A percentile compares a stretch with the other conserved stretches of the same genome.
These are phyloP conservation scores for Rhea pennata DNA, from an alignment of 2,113 vertebrate species.

Conservation along the genomic window DNA sequence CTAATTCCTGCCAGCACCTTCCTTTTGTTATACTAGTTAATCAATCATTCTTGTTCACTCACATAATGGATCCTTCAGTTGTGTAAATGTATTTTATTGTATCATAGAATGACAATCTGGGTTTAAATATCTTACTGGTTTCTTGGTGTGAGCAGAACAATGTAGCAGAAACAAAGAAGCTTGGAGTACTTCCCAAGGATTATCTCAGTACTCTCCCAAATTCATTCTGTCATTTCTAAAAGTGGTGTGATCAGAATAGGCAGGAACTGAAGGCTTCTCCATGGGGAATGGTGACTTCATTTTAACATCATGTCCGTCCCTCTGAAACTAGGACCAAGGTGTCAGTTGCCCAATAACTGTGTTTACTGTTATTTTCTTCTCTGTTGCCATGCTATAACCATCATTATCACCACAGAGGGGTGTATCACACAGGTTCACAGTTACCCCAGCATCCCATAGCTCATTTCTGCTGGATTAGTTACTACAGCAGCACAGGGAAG, in stretches of 20 bases:
- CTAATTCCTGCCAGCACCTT: background rate
- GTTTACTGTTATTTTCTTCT: background rate
- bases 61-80: background rate
- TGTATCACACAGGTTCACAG: background rate
- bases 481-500: background rate
- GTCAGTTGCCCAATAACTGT: background rate
- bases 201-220: background rate
- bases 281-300: background rate
- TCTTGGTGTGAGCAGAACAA: background rate
- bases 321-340: background rate
- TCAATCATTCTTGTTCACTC: background rate
- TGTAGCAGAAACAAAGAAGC: background rate
- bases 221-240: background rate
- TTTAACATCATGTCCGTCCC: background rate
- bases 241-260: background rate
- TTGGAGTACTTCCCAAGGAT: background rate
- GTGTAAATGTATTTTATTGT: background rate
- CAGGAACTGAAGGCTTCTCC: background rate
- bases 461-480: background rate
- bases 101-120: background rate
- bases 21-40: background rate
- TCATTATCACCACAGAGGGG: background rate
- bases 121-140: background rate
- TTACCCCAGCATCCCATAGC: background rate
- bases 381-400: background rate